Evolutionary conservation across 2,113 vertebrate species (phyloP).

Genomic region (Albula glossodonta): DNA sequence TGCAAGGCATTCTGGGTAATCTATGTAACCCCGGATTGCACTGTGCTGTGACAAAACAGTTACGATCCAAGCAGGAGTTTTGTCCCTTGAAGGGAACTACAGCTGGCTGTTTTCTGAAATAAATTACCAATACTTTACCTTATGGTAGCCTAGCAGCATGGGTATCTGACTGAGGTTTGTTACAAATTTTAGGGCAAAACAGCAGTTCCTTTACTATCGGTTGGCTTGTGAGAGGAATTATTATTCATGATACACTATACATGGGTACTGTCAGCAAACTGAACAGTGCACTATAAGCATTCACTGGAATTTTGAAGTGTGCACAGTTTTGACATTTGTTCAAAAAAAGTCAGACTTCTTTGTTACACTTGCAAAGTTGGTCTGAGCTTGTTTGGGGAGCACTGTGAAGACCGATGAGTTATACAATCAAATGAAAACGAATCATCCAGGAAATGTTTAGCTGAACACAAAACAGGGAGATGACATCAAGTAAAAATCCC

Average conservation of each 20-base stretch:
- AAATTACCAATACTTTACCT: neutral
- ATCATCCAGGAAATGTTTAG: neutral
- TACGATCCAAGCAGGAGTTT: conserved; percentile 54
- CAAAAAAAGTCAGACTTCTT: too few relatives aligned
- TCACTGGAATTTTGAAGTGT: too few relatives aligned
- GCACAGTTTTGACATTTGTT: too few relatives aligned
- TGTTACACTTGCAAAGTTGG: too few relatives aligned
- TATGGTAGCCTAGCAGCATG: neutral
- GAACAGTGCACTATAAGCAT: too few relatives aligned
- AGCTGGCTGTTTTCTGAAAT: neutral
- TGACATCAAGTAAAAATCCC: neutral
- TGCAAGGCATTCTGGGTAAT: conserved; percentile 38
- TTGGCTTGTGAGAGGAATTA: too few relatives aligned
- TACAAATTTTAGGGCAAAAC: neutral
- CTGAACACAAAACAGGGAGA: neutral
- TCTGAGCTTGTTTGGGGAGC: too few relatives aligned
- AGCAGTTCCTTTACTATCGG: too few relatives aligned
- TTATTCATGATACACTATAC: too few relatives aligned
- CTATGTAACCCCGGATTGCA: conserved; percentile 18
- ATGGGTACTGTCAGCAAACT: too few relatives aligned
- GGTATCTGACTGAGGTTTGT: neutral
- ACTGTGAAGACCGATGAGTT: too few relatives aligned
- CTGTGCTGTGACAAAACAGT: conserved; percentile 30
- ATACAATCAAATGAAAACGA: too few relatives aligned
- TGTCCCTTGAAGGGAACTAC: neutral